phyloP scores from a whole-genome alignment of 2,113 vertebrate species.

The Sclerurus mexicanus region DNA sequence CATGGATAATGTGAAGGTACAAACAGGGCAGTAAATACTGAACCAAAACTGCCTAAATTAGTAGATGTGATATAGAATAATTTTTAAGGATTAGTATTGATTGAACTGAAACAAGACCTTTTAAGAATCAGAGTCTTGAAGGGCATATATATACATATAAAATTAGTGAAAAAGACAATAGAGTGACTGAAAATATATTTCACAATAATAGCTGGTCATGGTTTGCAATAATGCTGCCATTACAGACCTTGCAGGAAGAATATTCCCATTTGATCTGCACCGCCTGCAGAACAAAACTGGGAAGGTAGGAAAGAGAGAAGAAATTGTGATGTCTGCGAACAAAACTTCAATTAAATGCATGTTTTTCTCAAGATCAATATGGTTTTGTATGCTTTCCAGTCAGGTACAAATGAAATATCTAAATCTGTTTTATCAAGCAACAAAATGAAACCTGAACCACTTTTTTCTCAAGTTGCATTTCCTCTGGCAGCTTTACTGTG shows the following conservation, averaged over 20 bases:
- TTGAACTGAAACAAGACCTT: not conserved
- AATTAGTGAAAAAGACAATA: not conserved
- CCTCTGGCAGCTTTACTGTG: not conserved
- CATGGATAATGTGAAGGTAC: not conserved
- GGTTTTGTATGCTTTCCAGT: not conserved
- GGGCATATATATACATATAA: not conserved
- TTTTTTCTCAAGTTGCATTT: constrained; percentile 15
- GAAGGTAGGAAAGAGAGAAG: not conserved
- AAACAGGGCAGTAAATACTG: not conserved
- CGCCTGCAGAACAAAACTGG: not conserved
- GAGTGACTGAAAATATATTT: not conserved
- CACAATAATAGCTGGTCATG: not conserved
- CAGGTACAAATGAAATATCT: not conserved
- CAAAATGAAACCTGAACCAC: not conserved
- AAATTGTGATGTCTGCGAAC: not conserved
- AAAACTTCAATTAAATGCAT: not conserved
- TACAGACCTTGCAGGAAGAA: not conserved
- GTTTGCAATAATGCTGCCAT: not conserved
- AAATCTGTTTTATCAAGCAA: not conserved
- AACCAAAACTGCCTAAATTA: not conserved
- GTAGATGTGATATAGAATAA: not conserved
- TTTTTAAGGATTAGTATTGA: not conserved
- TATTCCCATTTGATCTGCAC: not conserved
- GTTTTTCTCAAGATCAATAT: not conserved
- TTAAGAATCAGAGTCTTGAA: not conserved